These are phyloP conservation scores for Bradysia coprophila DNA, from an alignment of 1,140 invertebrate genomes.

Conservation along the genomic window DNA sequence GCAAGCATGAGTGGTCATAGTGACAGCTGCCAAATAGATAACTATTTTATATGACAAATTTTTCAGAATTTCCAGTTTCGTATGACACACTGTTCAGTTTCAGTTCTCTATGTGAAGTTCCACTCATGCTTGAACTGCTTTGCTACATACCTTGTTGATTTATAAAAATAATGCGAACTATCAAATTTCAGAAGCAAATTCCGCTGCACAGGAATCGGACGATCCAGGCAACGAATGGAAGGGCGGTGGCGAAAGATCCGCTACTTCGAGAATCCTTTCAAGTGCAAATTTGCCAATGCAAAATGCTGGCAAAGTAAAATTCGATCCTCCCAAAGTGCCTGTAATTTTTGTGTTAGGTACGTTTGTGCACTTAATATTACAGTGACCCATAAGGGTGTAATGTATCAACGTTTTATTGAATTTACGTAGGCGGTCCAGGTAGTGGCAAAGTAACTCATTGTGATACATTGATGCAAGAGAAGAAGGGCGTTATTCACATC, in stretches of 20 bases:
- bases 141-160: neutral
- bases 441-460: conserved; percentile 87
- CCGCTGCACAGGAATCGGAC: conserved; percentile 42
- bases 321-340: conserved; percentile 61
- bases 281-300: conserved; percentile 47
- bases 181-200: conserved; percentile 44
- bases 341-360: conserved; percentile 74
- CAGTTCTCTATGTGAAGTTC: neutral
- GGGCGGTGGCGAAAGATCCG: conserved; percentile 24
- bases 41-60: too few species aligned
- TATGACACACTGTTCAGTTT: conserved; percentile 1
- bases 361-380: too few species aligned
- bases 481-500: conserved; percentile 64
- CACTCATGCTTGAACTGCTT: neutral
- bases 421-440: conserved; percentile 53
- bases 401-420: neutral
- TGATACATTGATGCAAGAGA: conserved; percentile 71
- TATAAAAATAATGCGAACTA: conserved; percentile 4
- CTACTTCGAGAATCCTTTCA: conserved; percentile 34
- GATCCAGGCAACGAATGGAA: conserved; percentile 29
- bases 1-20: too few species aligned
- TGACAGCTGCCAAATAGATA: too few species aligned
- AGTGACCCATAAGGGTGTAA: too few species aligned
- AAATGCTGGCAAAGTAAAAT: conserved; percentile 58
- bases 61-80: too few species aligned